phyloP scores from a whole-genome alignment of 2,888 invertebrate species.

The Caenorhabditis sp. region DNA sequence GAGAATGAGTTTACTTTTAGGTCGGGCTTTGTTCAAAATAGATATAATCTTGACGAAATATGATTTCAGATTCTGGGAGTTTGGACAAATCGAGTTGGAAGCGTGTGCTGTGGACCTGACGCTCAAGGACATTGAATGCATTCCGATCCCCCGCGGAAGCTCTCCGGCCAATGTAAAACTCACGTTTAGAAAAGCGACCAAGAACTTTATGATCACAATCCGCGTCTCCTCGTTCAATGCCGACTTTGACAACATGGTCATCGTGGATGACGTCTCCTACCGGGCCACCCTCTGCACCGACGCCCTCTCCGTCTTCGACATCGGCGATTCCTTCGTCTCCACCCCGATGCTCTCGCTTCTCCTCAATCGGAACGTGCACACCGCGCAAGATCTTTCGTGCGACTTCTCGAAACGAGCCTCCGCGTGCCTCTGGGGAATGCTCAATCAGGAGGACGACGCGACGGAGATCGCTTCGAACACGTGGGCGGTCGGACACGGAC shows the following conservation, averaged over 20 bases:
- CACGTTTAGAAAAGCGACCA: slow-evolving; percentile 63
- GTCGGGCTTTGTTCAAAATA: too few relatives aligned
- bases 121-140: slow-evolving; percentile 65
- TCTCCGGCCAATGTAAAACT: slow-evolving; percentile 68
- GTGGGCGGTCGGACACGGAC: slow-evolving; percentile 76
- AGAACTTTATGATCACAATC: slow-evolving; percentile 71
- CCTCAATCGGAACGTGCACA: slow-evolving; percentile 71
- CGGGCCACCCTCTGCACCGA: slow-evolving; percentile 67
- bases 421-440: slow-evolving; percentile 73
- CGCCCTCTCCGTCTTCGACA: slow-evolving; percentile 73
- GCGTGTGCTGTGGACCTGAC: slow-evolving; percentile 65
- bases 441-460: slow-evolving; percentile 55
- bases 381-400: slow-evolving; percentile 75
- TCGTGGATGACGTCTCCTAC: slow-evolving; percentile 76
- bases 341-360: slow-evolving; percentile 74
- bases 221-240: slow-evolving; percentile 68
- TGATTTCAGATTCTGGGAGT: slow-evolving; percentile 69
- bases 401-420: slow-evolving; percentile 75
- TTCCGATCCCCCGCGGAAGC: slow-evolving; percentile 59
- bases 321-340: slow-evolving; percentile 73
- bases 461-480: slow-evolving; percentile 57
- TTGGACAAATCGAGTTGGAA: slow-evolving; percentile 65
- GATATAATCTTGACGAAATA: too few relatives aligned
- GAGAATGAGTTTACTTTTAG: slow-evolving; percentile 73
- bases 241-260: slow-evolving; percentile 76